Conservation (phyloP, 2,888 invertebrate species). For the Sabellastarte sp. region DNA sequence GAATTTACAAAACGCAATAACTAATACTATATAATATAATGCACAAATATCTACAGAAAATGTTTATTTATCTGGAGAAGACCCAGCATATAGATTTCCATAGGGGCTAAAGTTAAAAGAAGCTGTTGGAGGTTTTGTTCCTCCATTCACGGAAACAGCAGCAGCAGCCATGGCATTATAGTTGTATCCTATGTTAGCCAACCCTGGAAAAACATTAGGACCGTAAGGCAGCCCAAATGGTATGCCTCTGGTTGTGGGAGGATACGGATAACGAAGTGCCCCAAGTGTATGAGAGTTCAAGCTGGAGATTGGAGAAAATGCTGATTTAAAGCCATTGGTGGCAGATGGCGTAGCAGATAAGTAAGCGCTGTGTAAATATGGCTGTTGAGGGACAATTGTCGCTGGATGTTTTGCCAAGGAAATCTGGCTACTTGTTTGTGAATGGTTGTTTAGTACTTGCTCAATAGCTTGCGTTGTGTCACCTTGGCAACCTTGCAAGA, state of each 20-base stretch:
- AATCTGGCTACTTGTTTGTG: slow-evolving; percentile 22
- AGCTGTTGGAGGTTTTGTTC: neutral
- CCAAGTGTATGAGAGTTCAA: slow-evolving; percentile 6
- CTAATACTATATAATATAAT: no score
- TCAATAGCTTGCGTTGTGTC: slow-evolving; percentile 93
- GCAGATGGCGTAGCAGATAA: slow-evolving; percentile 10
- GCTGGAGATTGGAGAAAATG: slow-evolving; percentile 49
- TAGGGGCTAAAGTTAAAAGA: no score
- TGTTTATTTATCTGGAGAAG: no score
- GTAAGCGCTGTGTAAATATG: slow-evolving; percentile 7
- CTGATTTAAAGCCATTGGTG: slow-evolving; percentile 43
- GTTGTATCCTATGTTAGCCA: slow-evolving; percentile 35
- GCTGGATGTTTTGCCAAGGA: neutral
- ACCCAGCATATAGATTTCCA: no score
- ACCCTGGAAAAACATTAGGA: slow-evolving; percentile 40
- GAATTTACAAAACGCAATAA: no score
- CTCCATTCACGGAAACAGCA: slow-evolving; percentile 32
- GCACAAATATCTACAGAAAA: no score
- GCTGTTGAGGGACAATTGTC: neutral
- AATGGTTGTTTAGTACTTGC: slow-evolving; percentile 66
- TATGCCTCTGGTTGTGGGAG: slow-evolving; percentile 37
- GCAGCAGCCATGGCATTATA: slow-evolving; percentile 36
- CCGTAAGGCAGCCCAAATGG: slow-evolving; percentile 46
- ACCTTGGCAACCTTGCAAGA: slow-evolving; percentile 80
- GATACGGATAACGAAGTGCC: slow-evolving; percentile 16